These are phyloP conservation scores for Heliothis subflexa DNA, from an alignment of 1,140 invertebrate species.

Conservation along the genomic window DNA sequence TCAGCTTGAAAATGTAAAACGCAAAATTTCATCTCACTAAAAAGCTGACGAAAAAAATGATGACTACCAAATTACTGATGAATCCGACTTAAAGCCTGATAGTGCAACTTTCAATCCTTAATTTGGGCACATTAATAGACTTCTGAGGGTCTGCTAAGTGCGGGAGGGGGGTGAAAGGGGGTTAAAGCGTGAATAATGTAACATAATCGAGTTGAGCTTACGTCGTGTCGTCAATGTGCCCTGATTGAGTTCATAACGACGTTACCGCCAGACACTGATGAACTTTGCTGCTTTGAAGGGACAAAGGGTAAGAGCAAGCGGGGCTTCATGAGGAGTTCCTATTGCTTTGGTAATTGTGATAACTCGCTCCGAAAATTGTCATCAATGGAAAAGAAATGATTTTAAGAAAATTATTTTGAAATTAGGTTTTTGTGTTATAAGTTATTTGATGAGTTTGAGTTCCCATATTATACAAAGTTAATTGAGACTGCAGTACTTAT, in stretches of 20 bases:
- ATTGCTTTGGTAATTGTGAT: too few relatives aligned
- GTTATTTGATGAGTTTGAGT: too few relatives aligned
- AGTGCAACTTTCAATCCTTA: constrained; percentile 17
- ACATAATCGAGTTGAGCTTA: constrained; percentile 77
- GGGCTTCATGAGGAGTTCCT: neutral
- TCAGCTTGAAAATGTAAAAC: neutral
- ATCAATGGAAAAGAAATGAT: too few relatives aligned
- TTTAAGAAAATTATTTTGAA: too few relatives aligned
- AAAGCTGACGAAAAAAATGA: neutral
- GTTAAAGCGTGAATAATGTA: constrained; percentile 70
- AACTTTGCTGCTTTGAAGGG: constrained; percentile 66
- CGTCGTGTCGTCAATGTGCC: constrained; percentile 75
- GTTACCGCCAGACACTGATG: constrained; percentile 75
- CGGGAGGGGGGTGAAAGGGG: neutral
- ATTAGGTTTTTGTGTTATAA: too few relatives aligned
- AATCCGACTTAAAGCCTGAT: constrained; percentile 15
- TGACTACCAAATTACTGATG: constrained; percentile 6
- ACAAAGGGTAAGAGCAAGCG: constrained; percentile 48
- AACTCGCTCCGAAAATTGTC: too few relatives aligned
- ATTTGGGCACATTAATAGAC: constrained; percentile 26
- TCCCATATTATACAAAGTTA: too few relatives aligned
- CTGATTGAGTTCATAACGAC: constrained; percentile 79
- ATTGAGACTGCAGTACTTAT: neutral
- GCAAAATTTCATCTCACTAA: neutral
- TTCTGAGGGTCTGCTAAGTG: constrained; percentile 26